Conservation (phyloP, 2,797 vertebrate genomes). For the Semotilus atromaculatus region DNA sequence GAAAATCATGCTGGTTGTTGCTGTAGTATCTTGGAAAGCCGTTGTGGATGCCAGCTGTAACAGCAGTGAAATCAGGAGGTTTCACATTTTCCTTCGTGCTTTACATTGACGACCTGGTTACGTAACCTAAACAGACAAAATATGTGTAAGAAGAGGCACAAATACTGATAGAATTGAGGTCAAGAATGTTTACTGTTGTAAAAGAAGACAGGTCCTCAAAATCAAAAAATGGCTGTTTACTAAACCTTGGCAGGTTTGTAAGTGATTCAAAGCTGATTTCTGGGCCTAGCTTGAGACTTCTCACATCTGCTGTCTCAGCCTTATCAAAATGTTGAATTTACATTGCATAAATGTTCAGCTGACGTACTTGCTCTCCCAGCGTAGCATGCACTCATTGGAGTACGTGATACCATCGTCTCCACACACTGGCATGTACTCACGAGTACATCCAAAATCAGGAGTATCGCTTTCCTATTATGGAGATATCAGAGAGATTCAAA, state of each 20-base stretch:
- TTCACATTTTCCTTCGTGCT: constrained; percentile 1
- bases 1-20: not conserved
- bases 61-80: not conserved
- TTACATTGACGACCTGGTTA: not conserved
- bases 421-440: constrained; percentile 53
- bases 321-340: not conserved
- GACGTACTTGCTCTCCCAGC: constrained; percentile 47
- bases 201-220: not conserved
- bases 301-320: not conserved
- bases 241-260: not conserved
- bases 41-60: not conserved
- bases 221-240: not conserved
- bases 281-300: constrained; percentile 8
- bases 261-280: constrained; percentile 21
- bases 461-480: constrained; percentile 18
- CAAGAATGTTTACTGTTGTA: not conserved
- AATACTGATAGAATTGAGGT: not conserved
- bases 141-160: not conserved
- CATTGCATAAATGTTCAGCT: not conserved
- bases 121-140: constrained; percentile 8
- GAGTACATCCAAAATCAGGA: constrained; percentile 26
- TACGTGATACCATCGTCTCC: constrained; percentile 46
- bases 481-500: not conserved
- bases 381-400: constrained; percentile 55
- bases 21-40: not conserved